phyloP scores from a whole-genome alignment of 2,113 vertebrate species.

The Python bivittatus region DNA sequence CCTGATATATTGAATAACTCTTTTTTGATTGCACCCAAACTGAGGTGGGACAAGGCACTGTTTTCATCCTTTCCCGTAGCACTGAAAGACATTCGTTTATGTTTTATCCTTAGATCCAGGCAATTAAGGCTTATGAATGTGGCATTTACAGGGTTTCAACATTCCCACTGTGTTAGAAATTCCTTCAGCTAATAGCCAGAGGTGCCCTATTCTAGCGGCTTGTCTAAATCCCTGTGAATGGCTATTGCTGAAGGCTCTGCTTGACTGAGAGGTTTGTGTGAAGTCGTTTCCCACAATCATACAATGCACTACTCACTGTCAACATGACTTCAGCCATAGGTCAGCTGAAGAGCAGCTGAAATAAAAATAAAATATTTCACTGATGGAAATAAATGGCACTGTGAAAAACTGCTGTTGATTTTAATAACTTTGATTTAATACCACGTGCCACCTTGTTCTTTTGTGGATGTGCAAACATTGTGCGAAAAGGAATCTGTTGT shows the following conservation, averaged over 20 bases:
- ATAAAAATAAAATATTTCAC: background rate
- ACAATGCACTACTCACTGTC: conserved; percentile 72
- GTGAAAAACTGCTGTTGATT: conserved; percentile 31
- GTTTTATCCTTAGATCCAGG: background rate
- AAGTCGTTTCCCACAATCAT: conserved; percentile 75
- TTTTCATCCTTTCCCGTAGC: background rate
- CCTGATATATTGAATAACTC: background rate
- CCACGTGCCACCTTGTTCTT: background rate
- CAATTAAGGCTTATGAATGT: conserved; percentile 4
- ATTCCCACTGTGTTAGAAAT: conserved; percentile 50
- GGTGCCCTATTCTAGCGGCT: conserved; percentile 58
- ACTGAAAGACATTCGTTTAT: conserved; percentile 26
- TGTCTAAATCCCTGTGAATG: conserved; percentile 67
- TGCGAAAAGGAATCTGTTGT: background rate
- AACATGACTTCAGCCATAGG: conserved; percentile 57
- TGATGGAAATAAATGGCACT: conserved; percentile 57
- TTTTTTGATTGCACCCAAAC: background rate
- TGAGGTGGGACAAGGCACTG: background rate
- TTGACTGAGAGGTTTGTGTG: conserved; percentile 74
- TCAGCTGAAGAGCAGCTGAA: conserved; percentile 59
- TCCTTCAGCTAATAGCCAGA: conserved; percentile 53
- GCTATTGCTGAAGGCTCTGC: conserved; percentile 46
- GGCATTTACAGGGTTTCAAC: conserved; percentile 33
- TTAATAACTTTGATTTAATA: background rate
- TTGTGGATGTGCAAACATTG: conserved; percentile 34